phyloP scores from a whole-genome alignment of 2,113 vertebrate species.

The Hemiscyllium ocellatum region DNA sequence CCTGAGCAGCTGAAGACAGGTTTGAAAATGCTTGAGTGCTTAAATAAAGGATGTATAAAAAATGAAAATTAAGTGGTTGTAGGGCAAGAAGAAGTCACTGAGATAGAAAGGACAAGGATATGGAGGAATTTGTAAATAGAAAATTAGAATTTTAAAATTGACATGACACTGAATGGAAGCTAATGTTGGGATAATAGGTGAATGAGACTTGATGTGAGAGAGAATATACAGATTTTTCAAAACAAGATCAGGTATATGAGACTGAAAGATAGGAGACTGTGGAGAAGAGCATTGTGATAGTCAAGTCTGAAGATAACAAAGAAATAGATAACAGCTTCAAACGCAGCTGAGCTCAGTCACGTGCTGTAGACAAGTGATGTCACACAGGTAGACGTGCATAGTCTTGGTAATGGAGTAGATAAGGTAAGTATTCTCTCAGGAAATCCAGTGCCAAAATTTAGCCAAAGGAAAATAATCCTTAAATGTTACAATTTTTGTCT shows the following conservation, averaged over 20 bases:
- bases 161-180: not conserved
- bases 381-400: not conserved
- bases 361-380: not conserved
- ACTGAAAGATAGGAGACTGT: not conserved
- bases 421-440: not conserved
- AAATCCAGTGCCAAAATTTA: not conserved
- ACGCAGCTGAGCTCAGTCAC: not conserved
- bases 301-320: not conserved
- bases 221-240: not conserved
- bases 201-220: not conserved
- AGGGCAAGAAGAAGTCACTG: not conserved
- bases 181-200: not conserved
- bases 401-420: not conserved
- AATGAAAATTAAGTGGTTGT: not conserved
- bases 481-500: not conserved
- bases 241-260: not conserved
- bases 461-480: not conserved
- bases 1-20: not conserved
- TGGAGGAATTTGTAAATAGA: not conserved
- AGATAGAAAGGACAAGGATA: not conserved
- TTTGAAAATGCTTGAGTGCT: not conserved
- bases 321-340: not conserved
- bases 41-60: not conserved
- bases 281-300: not conserved
- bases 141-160: not conserved